phyloP scores from a whole-genome alignment of 2,888 invertebrate species.

The Hyppa rectilinea region DNA sequence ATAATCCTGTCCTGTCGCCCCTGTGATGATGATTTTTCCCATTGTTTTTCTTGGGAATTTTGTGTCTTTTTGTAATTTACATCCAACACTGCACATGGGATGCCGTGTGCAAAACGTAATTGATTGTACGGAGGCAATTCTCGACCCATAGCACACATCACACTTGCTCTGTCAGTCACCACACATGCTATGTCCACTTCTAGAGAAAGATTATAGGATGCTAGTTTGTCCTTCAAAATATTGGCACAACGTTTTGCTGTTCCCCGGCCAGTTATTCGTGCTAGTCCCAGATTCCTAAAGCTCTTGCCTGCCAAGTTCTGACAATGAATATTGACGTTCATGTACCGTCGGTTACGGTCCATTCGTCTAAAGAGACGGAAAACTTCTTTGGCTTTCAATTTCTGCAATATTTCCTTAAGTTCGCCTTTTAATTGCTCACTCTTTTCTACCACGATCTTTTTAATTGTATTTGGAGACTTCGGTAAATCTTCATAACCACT shows the following conservation, averaged over 20 bases:
- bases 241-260: slow-evolving; percentile 12
- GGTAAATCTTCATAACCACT: slow-evolving; percentile 16
- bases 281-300: slow-evolving; percentile 12
- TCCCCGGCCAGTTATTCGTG: slow-evolving; percentile 18
- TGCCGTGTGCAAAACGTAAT: slow-evolving; percentile 39
- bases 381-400: slow-evolving; percentile 22
- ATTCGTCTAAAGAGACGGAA: slow-evolving; percentile 13
- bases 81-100: slow-evolving; percentile 38
- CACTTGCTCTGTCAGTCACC: slow-evolving; percentile 31
- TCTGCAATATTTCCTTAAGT: too few species aligned
- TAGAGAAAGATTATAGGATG: slow-evolving; percentile 3
- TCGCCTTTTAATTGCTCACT: too few species aligned
- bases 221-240: slow-evolving; percentile 15
- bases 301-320: slow-evolving; percentile 7
- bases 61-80: slow-evolving; percentile 29
- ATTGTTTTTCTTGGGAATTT: slow-evolving; percentile 21
- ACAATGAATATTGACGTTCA: slow-evolving; percentile 12
- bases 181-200: slow-evolving; percentile 4
- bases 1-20: slow-evolving; percentile 17
- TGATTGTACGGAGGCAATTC: slow-evolving; percentile 29
- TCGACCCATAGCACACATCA: slow-evolving; percentile 34
- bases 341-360: slow-evolving; percentile 18
- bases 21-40: slow-evolving; percentile 19
- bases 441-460: slow-evolving; percentile 10
- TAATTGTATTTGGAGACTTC: slow-evolving; percentile 16